phyloP scores from a whole-genome alignment of 1,140 invertebrate species.

The Campodea augens region DNA sequence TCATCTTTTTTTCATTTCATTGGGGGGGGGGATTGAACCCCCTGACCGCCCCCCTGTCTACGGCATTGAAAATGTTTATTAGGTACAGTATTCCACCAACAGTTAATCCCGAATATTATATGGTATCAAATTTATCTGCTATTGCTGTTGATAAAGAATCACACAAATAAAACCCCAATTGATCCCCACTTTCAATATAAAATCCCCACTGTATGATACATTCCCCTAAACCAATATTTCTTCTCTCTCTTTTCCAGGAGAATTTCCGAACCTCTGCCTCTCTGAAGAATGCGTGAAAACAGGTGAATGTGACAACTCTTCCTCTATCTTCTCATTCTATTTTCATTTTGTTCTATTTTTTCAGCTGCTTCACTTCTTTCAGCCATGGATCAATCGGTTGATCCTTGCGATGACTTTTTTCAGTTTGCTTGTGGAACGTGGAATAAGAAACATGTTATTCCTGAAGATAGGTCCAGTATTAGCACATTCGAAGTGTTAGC shows the following conservation, averaged over 20 bases:
- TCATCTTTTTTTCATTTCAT: no score
- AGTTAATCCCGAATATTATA: no score
- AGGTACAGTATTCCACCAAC: no score
- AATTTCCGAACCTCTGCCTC: conserved; percentile 29
- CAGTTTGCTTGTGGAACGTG: conserved; percentile 76
- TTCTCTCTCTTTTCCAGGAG: not conserved
- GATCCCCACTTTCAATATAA: no score
- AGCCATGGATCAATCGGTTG: conserved; percentile 57
- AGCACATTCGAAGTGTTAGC: conserved; percentile 76
- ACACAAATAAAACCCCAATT: no score
- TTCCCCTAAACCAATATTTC: not conserved
- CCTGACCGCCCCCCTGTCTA: no score
- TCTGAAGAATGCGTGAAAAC: conserved; percentile 50
- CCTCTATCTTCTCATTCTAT: not conserved
- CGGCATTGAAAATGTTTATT: no score
- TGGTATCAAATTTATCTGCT: no score
- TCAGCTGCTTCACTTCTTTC: conserved; percentile 62
- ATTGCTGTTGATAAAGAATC: no score
- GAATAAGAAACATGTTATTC: conserved; percentile 74
- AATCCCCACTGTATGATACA: no score
- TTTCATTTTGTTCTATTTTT: conserved; percentile 8
- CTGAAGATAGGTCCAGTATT: conserved; percentile 68
- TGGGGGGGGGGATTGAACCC: no score
- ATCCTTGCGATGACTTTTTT: conserved; percentile 77
- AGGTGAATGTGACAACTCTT: conserved; percentile 17